Evolutionary conservation across 2,888 invertebrate species (phyloP).

Genomic region (Panopea generosa): DNA sequence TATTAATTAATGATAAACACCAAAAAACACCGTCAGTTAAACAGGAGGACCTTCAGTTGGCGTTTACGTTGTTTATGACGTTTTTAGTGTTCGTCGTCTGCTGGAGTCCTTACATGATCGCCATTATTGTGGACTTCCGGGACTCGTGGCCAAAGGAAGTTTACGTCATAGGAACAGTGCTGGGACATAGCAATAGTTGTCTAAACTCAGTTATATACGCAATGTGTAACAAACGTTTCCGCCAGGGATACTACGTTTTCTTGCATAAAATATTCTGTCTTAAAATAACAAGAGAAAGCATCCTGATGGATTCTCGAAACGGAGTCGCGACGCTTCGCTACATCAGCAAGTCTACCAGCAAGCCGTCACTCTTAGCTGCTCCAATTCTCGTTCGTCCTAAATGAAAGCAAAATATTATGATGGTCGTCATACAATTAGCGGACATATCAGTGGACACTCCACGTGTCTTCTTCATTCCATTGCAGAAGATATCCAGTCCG

Average conservation of each 20-base stretch:
- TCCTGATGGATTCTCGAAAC: slow-evolving; percentile 31
- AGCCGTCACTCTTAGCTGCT: no score
- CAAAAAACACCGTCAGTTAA: slow-evolving; percentile 29
- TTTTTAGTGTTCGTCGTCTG: slow-evolving; percentile 70
- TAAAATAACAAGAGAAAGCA: slow-evolving; percentile 40
- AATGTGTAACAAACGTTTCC: slow-evolving; percentile 64
- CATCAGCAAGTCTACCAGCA: background rate
- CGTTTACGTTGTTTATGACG: slow-evolving; percentile 70
- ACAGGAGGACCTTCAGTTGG: slow-evolving; percentile 66
- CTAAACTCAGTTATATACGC: slow-evolving; percentile 73
- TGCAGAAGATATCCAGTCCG: no score
- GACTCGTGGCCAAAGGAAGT: slow-evolving; percentile 67
- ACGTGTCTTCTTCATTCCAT: no score
- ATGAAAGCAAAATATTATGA: no score
- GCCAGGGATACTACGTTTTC: slow-evolving; percentile 66
- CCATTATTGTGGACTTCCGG: slow-evolving; percentile 61
- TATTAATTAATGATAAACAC: slow-evolving; percentile 4
- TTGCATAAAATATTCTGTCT: slow-evolving; percentile 45
- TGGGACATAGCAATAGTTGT: slow-evolving; percentile 73
- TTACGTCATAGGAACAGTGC: slow-evolving; percentile 66
- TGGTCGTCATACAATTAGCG: no score
- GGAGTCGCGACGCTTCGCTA: slow-evolving; percentile 3
- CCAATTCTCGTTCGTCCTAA: no score
- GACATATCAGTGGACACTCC: no score
- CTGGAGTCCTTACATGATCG: slow-evolving; percentile 69